A percentile compares a stretch with the other conserved stretches of the same genome.
phyloP scores from a whole-genome alignment of 2,113 vertebrate species.

The Syngnathus typhle region DNA sequence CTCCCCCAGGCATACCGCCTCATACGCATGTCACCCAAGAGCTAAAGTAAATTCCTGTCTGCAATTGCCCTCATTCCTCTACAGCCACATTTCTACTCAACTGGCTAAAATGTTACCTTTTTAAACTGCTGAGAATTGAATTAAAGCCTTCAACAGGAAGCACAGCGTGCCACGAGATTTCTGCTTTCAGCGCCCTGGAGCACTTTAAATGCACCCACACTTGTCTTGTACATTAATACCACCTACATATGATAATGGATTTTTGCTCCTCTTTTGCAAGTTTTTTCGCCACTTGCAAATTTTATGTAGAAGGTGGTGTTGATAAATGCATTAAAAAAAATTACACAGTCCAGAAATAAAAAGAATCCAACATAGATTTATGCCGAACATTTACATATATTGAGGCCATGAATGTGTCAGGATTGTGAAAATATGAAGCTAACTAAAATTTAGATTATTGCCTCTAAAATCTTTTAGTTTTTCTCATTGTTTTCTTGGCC shows the following conservation, averaged over 20 bases:
- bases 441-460: conserved; percentile 38
- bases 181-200: conserved; percentile 47
- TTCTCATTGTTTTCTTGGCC: conserved; percentile 50
- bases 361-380: not conserved
- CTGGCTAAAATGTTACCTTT: conserved; percentile 1
- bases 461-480: conserved; percentile 46
- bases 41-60: not conserved
- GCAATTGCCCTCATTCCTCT: not conserved
- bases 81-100: conserved; percentile 1
- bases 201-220: conserved; percentile 55
- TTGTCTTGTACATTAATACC: conserved; percentile 53
- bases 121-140: conserved; percentile 21
- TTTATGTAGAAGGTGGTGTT: not conserved
- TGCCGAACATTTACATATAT: not conserved
- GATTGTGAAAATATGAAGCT: conserved; percentile 32
- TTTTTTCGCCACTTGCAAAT: conserved; percentile 14
- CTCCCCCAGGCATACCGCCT: no score
- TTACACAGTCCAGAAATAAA: not conserved
- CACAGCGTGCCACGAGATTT: conserved; percentile 29
- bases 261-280: conserved; percentile 10
- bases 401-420: not conserved
- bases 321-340: not conserved
- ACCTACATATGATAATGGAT: conserved; percentile 60
- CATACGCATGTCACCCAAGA: not conserved
- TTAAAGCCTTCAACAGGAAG: conserved; percentile 24